phyloP scores from a whole-genome alignment of 2,888 invertebrate genomes.

The Stenichneumon culpator region DNA sequence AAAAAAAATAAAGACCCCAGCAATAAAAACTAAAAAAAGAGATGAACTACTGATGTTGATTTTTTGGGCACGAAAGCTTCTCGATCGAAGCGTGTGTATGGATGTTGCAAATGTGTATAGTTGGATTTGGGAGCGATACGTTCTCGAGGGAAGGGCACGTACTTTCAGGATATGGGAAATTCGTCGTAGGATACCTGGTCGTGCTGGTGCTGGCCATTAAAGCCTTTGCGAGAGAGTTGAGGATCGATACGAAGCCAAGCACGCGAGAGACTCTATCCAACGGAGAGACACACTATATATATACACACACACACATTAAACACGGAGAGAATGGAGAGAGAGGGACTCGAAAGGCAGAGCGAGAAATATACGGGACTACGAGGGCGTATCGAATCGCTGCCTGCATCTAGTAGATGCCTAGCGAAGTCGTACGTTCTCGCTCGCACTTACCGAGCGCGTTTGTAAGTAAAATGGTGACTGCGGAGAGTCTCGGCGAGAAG shows the following conservation, averaged over 20 bases:
- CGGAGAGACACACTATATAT: constrained; percentile 58
- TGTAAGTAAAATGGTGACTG: constrained; percentile 66
- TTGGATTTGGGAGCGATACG: neutral
- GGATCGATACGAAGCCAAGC: constrained; percentile 69
- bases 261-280: constrained; percentile 65
- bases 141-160: neutral
- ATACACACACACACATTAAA: constrained; percentile 58
- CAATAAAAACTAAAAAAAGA: too few relatives aligned
- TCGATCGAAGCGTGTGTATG: neutral
- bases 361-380: constrained; percentile 58
- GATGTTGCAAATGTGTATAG: neutral
- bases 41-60: too few relatives aligned
- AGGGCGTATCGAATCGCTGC: constrained; percentile 66
- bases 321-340: constrained; percentile 18
- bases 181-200: constrained; percentile 58
- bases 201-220: constrained; percentile 66
- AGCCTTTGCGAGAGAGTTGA: constrained; percentile 65
- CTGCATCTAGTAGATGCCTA: constrained; percentile 47
- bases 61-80: too few relatives aligned
- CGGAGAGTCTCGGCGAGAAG: constrained; percentile 50
- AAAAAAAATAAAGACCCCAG: too few relatives aligned
- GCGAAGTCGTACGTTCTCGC: constrained; percentile 33
- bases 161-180: constrained; percentile 33
- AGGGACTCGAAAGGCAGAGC: constrained; percentile 62
- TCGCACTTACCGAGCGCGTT: constrained; percentile 23